A percentile compares a stretch with the other conserved stretches of the same genome.
These are phyloP conservation scores for Parazoanthus swiftii DNA, from an alignment of 92 coral and sea anemone species.

Conservation along the genomic window DNA sequence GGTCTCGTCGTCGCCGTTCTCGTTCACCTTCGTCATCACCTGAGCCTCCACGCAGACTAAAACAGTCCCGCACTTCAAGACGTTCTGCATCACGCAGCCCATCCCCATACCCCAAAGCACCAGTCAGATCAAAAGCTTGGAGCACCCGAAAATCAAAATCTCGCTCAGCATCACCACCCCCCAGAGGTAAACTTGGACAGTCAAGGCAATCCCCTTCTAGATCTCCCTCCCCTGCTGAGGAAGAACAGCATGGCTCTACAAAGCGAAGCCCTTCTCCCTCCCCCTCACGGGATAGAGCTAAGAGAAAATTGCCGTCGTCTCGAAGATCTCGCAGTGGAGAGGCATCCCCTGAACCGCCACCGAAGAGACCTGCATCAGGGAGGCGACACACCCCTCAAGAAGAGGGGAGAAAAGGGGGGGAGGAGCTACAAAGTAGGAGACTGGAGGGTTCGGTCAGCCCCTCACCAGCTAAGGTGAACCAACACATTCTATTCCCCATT, in stretches of 20 bases:
- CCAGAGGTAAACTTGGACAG: too few species aligned
- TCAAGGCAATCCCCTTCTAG: too few species aligned
- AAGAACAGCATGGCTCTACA: too few species aligned
- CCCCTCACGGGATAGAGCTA: constrained; percentile 61
- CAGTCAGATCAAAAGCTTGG: too few species aligned
- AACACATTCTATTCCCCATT: too few species aligned
- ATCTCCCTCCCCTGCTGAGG: too few species aligned
- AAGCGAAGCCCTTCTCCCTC: constrained; percentile 43
- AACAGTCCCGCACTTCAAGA: too few species aligned
- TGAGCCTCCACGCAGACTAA: too few species aligned
- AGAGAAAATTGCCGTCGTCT: constrained; percentile 49
- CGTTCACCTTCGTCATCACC: too few species aligned
- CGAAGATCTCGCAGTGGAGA: too few species aligned
- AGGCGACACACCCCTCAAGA: constrained; percentile 19
- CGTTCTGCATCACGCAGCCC: constrained; percentile 56
- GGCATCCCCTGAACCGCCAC: constrained; percentile 59
- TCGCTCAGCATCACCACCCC: constrained; percentile 53
- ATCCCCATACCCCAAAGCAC: constrained; percentile 4
- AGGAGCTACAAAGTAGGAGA: neutral
- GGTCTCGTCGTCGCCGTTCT: too few species aligned
- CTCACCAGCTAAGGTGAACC: constrained; percentile 34
- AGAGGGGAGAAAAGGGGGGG: constrained; percentile 28
- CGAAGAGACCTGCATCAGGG: constrained; percentile 51
- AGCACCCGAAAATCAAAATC: constrained; percentile 52
- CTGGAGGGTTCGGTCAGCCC: constrained; percentile 19